A percentile compares a stretch with the other conserved stretches of the same genome.
Evolutionary conservation across 2,888 invertebrate genomes (phyloP).

Genomic region (Tetanocera ferruginea): DNA sequence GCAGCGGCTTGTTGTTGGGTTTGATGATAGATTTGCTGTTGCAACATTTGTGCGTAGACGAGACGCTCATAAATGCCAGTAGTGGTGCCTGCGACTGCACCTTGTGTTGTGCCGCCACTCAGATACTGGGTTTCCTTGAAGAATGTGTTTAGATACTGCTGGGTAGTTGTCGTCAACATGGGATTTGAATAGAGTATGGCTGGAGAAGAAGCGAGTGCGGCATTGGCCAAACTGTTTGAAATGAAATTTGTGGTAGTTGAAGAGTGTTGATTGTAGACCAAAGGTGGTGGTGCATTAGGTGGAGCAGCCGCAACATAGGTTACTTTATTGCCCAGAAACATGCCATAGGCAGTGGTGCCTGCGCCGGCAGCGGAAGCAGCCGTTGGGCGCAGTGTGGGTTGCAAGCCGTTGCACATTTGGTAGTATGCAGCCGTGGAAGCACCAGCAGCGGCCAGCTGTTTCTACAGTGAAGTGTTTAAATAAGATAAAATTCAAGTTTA

Average conservation of each 20-base stretch:
- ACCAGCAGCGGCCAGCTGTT: constrained; percentile 29
- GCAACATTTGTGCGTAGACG: constrained; percentile 54
- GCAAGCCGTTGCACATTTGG: constrained; percentile 48
- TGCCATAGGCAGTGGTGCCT: constrained; percentile 46
- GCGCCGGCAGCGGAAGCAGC: constrained; percentile 32
- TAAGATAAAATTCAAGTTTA: neutral
- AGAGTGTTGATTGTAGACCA: constrained; percentile 51
- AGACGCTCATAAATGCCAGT: constrained; percentile 53
- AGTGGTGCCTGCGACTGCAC: constrained; percentile 40
- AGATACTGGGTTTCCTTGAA: constrained; percentile 54
- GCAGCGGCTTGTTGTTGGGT: constrained; percentile 51
- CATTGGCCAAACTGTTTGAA: constrained; percentile 50
- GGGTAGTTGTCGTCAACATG: constrained; percentile 51
- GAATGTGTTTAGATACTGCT: constrained; percentile 54
- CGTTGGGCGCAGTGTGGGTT: constrained; percentile 42
- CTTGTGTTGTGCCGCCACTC: constrained; percentile 39
- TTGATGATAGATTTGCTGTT: constrained; percentile 52
- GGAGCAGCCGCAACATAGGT: constrained; percentile 51
- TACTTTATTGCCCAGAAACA: constrained; percentile 51
- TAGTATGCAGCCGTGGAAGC: constrained; percentile 49
- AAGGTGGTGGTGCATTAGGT: constrained; percentile 43
- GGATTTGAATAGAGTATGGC: constrained; percentile 55
- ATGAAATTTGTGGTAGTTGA: constrained; percentile 52
- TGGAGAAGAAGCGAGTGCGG: constrained; percentile 48
- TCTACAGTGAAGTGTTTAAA: neutral